phyloP scores from a whole-genome alignment of 2,888 invertebrate genomes.

The Podabrus alpinus region DNA sequence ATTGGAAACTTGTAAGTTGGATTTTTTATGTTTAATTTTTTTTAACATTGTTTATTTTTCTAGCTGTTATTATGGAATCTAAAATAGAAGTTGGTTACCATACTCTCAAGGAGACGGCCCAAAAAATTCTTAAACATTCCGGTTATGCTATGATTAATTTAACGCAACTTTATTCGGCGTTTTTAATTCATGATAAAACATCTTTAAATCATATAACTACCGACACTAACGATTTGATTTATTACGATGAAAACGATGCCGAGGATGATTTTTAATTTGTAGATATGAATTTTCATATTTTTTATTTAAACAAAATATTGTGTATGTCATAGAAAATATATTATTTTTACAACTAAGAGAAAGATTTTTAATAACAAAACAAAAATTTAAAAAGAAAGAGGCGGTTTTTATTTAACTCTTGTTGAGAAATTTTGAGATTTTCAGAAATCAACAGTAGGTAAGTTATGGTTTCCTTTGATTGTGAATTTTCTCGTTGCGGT shows the following conservation, averaged over 20 bases:
- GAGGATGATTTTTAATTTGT: constrained; percentile 15
- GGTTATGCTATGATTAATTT: constrained; percentile 72
- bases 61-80: constrained; percentile 60
- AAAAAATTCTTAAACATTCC: constrained; percentile 69
- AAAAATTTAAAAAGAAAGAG: too few species aligned
- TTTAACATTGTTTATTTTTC: constrained; percentile 43
- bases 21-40: constrained; percentile 29
- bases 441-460: too few species aligned
- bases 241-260: constrained; percentile 14
- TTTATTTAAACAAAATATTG: not conserved
- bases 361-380: not conserved
- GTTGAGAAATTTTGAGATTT: too few species aligned
- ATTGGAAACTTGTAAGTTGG: constrained; percentile 66
- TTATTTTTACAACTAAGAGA: not conserved
- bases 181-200: constrained; percentile 14
- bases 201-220: constrained; percentile 1
- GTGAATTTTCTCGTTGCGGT: too few species aligned
- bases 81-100: constrained; percentile 64
- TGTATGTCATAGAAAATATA: not conserved
- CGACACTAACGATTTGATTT: not conserved
- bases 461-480: too few species aligned
- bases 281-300: not conserved
- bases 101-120: constrained; percentile 67
- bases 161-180: constrained; percentile 57
- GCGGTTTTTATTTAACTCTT: too few species aligned